These are phyloP conservation scores for Gymnobelideus leadbeateri DNA, from an alignment of 2,113 vertebrate species.

Conservation along the genomic window DNA sequence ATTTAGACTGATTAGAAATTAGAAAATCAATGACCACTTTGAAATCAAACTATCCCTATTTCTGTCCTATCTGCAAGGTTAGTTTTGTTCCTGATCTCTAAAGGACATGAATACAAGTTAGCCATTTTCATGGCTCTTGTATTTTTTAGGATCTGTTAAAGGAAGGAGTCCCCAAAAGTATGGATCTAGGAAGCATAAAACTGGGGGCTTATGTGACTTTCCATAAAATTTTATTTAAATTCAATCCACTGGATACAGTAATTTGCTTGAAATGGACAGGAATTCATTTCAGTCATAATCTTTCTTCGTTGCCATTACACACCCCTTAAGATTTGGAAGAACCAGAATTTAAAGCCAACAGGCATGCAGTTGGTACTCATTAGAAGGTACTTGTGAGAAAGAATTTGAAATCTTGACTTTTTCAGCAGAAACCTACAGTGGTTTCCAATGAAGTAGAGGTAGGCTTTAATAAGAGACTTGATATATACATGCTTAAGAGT, in stretches of 20 bases:
- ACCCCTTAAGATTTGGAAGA: not conserved
- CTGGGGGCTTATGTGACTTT: not conserved
- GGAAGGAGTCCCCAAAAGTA: not conserved
- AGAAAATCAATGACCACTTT: constrained; percentile 18
- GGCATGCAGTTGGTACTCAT: not conserved
- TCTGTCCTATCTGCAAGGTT: constrained; percentile 37
- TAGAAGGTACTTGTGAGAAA: not conserved
- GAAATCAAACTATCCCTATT: constrained; percentile 10
- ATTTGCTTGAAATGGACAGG: not conserved
- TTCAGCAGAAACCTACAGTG: not conserved
- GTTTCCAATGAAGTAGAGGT: constrained; percentile 31
- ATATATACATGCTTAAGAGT: constrained; percentile 15
- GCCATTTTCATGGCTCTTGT: not conserved
- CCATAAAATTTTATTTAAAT: not conserved
- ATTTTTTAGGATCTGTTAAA: constrained; percentile 4
- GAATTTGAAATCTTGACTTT: not conserved
- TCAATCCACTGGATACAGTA: not conserved
- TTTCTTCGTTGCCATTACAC: not conserved
- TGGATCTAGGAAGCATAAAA: not conserved
- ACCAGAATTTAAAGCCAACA: not conserved
- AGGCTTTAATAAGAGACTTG: constrained; percentile 22
- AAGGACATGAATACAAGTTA: constrained; percentile 10
- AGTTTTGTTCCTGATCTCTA: constrained; percentile 31
- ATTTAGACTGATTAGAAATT: not conserved
- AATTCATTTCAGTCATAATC: not conserved